These are phyloP conservation scores for Microctenopoma stevenorrisi DNA, from an alignment of 2,797 vertebrate species.

Conservation along the genomic window DNA sequence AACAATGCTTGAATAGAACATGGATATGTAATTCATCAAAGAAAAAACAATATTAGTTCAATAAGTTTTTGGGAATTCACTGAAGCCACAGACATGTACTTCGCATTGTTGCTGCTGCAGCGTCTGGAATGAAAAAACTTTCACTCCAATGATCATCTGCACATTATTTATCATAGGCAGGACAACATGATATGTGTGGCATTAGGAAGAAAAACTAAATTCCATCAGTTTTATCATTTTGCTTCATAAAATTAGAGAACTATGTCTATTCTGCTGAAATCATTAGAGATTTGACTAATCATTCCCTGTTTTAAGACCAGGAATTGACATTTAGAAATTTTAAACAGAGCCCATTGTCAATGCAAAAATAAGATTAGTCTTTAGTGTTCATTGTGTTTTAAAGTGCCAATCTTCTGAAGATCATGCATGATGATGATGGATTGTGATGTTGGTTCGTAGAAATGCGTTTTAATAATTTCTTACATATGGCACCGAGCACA, in stretches of 20 bases:
- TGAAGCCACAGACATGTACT: not conserved
- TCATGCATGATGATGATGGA: slow-evolving; percentile 65
- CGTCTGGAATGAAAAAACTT: not conserved
- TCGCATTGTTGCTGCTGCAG: slow-evolving; percentile 2
- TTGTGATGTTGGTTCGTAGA: slow-evolving; percentile 49
- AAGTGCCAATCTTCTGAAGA: slow-evolving; percentile 32
- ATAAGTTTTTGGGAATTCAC: slow-evolving; percentile 1
- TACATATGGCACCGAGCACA: slow-evolving; percentile 62
- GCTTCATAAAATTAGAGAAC: slow-evolving; percentile 2
- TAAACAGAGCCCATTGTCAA: slow-evolving; percentile 2
- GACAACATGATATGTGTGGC: not conserved
- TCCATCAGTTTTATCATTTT: not conserved
- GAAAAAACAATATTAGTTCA: slow-evolving; percentile 36
- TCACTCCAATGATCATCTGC: not conserved
- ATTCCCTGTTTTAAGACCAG: not conserved
- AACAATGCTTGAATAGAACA: slow-evolving; percentile 22
- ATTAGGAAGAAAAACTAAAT: slow-evolving; percentile 1
- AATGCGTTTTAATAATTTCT: slow-evolving; percentile 55
- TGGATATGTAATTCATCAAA: not conserved
- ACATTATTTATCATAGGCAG: too few relatives aligned
- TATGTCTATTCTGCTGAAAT: not conserved
- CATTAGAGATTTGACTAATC: not conserved
- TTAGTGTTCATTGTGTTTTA: slow-evolving; percentile 30
- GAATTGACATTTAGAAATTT: slow-evolving; percentile 19
- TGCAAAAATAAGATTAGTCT: slow-evolving; percentile 10